Base-by-base conservation (phyloP, 1,140 invertebrate genomes). In the Cotesia glomerata region DNA sequence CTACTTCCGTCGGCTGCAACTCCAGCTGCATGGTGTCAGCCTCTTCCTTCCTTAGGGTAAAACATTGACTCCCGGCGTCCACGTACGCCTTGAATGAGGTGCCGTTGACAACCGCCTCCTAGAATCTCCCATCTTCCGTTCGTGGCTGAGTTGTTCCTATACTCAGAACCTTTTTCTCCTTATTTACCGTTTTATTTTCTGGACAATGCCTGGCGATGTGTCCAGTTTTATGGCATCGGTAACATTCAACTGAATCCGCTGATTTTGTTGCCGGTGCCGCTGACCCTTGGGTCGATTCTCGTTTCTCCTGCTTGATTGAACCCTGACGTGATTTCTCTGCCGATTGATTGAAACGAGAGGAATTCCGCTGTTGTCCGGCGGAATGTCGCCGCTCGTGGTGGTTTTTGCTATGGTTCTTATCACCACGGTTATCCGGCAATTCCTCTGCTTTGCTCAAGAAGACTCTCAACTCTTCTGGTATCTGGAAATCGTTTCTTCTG, bases 61-160 rank as follows among this genome's bases (percentile, higher is more conserved):
- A 52, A 32, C 74, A 75, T 13, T 71, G 36, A 64, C 74, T 69
- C 26, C 74, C 69, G 2, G 11, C 18, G 14, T 75, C 69, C 13
- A 75, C 54, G 49, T 75, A 75, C 7, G 74, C 70, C 18, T 32
- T 58, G 16, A 69, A n/a, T 11, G n/a, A 11, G 1, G 39, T 45
- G 62, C 65, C 58, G 16, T 75, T 67, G 14, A 75, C n/a, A 9
- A 72, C 18, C 2, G 74, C 74, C 9, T 71, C 65, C 5, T 68
- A 65, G 5, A 75, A 14, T 63, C 16, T 64, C n/a, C 36, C 49
- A 2, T 34, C 64, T 26, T 16, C 66, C 2, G 8, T 45, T 26
- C 18, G 63, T 34, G 34, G 74, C 13, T 18, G 18, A 14, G 26
- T 16, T 3, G 39, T 45, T 45, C 70, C 74, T 7, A 72, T 71